These are phyloP conservation scores for Tortrix viridana DNA, from an alignment of 2,888 invertebrate species.

Conservation along the genomic window DNA sequence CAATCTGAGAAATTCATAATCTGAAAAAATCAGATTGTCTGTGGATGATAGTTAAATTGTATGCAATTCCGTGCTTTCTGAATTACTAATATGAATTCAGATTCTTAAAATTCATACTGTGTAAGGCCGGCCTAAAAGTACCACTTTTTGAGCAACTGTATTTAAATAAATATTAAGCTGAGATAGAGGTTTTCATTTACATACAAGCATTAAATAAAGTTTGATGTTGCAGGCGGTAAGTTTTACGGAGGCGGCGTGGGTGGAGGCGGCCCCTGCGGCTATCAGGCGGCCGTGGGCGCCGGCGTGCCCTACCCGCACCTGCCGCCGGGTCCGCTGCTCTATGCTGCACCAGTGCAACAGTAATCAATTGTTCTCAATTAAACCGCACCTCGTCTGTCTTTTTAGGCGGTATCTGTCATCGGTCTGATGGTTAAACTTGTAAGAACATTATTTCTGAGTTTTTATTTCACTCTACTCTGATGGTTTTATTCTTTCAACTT, in stretches of 20 bases:
- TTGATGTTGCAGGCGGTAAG: constrained; percentile 85
- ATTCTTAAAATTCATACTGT: no score
- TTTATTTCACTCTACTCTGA: constrained; percentile 27
- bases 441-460: constrained; percentile 34
- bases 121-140: no score
- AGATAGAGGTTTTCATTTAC: no score
- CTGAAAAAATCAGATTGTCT: no score
- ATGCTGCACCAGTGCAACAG: constrained; percentile 89
- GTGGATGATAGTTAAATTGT: no score
- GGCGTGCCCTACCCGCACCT: constrained; percentile 85
- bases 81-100: no score
- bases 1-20: no score
- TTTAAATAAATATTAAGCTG: no score
- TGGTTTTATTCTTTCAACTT: constrained; percentile 7
- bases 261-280: constrained; percentile 85
- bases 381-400: constrained; percentile 13
- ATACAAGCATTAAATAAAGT: background rate
- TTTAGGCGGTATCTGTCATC: background rate
- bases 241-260: constrained; percentile 89
- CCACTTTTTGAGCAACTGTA: no score
- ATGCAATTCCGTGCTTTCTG: no score
- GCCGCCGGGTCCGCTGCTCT: constrained; percentile 82
- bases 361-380: constrained; percentile 63
- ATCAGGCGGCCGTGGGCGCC: constrained; percentile 87
- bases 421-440: constrained; percentile 29